phyloP scores from a whole-genome alignment of 2,113 vertebrate genomes.

The Strigops habroptila region DNA sequence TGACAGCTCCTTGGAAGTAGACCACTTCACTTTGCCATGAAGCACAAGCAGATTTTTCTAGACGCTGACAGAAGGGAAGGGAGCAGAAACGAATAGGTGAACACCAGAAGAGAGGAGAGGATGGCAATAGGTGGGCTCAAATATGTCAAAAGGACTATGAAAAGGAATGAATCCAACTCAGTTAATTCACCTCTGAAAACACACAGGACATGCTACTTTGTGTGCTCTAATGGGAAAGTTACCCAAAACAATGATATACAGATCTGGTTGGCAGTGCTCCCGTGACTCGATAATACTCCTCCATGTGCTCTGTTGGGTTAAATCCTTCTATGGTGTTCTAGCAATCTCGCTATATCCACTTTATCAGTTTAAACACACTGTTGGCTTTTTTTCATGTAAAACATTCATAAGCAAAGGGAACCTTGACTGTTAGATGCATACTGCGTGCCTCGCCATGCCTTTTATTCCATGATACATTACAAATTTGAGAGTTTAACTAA shows the following conservation, averaged over 20 bases:
- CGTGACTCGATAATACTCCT: neutral
- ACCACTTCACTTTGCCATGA: neutral
- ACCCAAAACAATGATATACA: neutral
- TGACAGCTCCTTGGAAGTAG: neutral
- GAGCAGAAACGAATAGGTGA: neutral
- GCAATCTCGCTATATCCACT: neutral
- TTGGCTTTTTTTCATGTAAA: fast-evolving
- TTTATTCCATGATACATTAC: neutral
- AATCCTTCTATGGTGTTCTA: neutral
- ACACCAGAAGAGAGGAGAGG: neutral
- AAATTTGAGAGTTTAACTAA: neutral
- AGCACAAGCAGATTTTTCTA: neutral
- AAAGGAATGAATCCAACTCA: neutral
- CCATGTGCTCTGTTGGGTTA: neutral
- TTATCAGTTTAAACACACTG: neutral
- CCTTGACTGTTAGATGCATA: neutral
- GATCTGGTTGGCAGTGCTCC: neutral
- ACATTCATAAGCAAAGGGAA: neutral
- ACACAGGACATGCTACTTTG: neutral
- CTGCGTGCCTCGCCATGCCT: neutral
- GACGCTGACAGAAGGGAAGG: neutral
- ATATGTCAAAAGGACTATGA: neutral
- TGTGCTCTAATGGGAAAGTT: neutral
- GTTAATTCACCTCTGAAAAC: neutral
- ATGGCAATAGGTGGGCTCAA: neutral